These are phyloP conservation scores for Stenolophus ochropezus DNA, from an alignment of 2,888 invertebrate species.

Conservation along the genomic window DNA sequence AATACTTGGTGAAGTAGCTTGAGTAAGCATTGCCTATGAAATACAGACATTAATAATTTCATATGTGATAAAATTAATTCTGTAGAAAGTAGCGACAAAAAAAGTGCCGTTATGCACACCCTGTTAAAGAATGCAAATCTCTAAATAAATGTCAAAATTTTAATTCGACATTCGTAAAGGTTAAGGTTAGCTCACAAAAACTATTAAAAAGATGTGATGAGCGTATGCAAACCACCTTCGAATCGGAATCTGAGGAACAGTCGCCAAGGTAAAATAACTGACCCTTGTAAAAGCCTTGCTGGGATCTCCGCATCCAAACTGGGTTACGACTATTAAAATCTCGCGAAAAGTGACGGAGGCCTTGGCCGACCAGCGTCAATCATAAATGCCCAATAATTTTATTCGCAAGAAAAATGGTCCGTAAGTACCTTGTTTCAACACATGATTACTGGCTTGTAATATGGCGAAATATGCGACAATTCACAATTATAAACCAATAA, in stretches of 20 bases:
- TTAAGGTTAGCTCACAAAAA: conserved; percentile 7
- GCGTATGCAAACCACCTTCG: conserved; percentile 1
- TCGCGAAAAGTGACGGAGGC: conserved; percentile 24
- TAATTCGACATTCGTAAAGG: conserved; percentile 40
- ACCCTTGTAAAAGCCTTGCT: conserved; percentile 37
- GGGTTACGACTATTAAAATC: conserved; percentile 36
- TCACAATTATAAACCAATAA: no score
- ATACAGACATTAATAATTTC: no score
- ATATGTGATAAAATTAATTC: no score
- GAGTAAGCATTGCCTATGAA: no score
- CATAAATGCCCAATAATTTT: conserved; percentile 28
- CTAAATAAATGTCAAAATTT: conserved; percentile 39
- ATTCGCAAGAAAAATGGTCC: conserved; percentile 1
- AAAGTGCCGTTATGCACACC: conserved; percentile 28
- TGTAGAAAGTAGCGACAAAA: no score
- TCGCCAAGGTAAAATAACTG: conserved; percentile 17
- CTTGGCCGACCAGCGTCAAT: conserved; percentile 9
- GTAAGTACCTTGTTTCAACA: conserved; percentile 19
- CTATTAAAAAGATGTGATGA: background rate
- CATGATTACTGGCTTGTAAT: no score
- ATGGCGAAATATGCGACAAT: no score
- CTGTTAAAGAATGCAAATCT: conserved; percentile 30
- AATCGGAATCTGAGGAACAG: conserved; percentile 5
- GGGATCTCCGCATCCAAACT: conserved; percentile 9
- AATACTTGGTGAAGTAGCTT: no score